Evolutionary conservation across 2,113 vertebrate genomes (phyloP), one percentile per base, ranked within the genome.

Genomic region (Struthidea cinerea): DNA sequence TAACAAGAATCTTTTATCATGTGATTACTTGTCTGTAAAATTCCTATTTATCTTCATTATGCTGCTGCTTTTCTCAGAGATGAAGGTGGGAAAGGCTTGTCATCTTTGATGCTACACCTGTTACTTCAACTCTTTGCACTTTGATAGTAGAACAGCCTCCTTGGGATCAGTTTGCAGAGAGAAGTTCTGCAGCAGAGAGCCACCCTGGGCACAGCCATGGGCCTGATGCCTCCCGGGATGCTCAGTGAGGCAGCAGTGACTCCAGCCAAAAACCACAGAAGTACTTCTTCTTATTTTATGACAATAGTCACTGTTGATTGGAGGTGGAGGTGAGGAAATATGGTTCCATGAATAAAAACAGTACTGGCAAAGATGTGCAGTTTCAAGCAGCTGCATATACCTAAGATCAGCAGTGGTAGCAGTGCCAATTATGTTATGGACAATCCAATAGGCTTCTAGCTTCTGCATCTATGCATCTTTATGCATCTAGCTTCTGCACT

Each of bases 31-130:
- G 95, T 97, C 97, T 97, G 94, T 95, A 96, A 97, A 98, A 97
- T 89, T 80, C 91, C 94, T 96, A 97, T 98, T 98, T 96, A 96
- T 97, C 98, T 98, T 98, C 97, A 97, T 97, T 97, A 96, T 37
- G 21, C 80, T 95, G 77, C 46, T 96, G 83, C 78, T 87, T 84
- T 94, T 86, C 88, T 81, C 44, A 49, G 61, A 88, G 65, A 87
- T 90, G 76, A 89, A 91, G 95, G 93, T 91, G 79, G 65, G 80
- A 64, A 91, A 91, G 47, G 26, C 39, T 81, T 95, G 71, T 96
- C 60, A 70, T 91, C 91, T 82, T 79, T 71, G 85, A 69, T 37
- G 37, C n/a, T 78, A 85, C 94, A 96, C 53, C 94, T 97, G 92
- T 42, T 90, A 41, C 64, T 92, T 93, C 89, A 87, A 77, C 35